A percentile compares a stretch with the other conserved stretches of the same genome.
Conservation (phyloP, 2,888 invertebrate species). For the Eristalis intricaria region DNA sequence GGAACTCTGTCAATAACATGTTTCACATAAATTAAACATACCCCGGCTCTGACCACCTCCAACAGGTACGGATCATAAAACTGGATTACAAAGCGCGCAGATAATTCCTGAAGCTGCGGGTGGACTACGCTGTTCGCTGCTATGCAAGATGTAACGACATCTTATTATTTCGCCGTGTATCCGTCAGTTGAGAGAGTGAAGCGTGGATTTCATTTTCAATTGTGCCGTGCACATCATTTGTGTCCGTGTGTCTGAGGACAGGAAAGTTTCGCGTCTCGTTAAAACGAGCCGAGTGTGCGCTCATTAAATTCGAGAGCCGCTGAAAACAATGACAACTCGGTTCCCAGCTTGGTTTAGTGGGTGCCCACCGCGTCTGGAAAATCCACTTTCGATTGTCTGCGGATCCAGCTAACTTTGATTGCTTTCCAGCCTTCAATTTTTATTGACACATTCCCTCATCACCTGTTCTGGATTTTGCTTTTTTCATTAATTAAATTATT, state of each 20-base stretch:
- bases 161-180: constrained; percentile 67
- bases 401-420: constrained; percentile 37
- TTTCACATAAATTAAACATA: constrained; percentile 66
- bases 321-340: constrained; percentile 33
- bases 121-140: constrained; percentile 29
- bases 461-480: constrained; percentile 43
- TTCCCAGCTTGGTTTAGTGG: constrained; percentile 59
- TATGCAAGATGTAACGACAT: constrained; percentile 58
- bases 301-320: constrained; percentile 64
- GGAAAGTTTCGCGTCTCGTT: constrained; percentile 70
- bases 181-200: constrained; percentile 66
- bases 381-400: constrained; percentile 68
- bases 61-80: constrained; percentile 67
- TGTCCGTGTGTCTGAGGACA: constrained; percentile 25
- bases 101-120: constrained; percentile 61
- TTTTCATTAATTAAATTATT: constrained; percentile 67
- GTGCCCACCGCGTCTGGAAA: constrained; percentile 40
- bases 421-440: constrained; percentile 69
- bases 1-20: constrained; percentile 65
- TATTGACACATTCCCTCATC: constrained; percentile 71
- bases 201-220: constrained; percentile 67
- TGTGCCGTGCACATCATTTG: constrained; percentile 63
- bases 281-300: constrained; percentile 40
- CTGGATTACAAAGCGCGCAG: constrained; percentile 51
- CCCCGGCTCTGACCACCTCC: constrained; percentile 11